These are phyloP conservation scores for Simalia tracyae DNA, from an alignment of 2,797 vertebrate species.

Conservation along the genomic window DNA sequence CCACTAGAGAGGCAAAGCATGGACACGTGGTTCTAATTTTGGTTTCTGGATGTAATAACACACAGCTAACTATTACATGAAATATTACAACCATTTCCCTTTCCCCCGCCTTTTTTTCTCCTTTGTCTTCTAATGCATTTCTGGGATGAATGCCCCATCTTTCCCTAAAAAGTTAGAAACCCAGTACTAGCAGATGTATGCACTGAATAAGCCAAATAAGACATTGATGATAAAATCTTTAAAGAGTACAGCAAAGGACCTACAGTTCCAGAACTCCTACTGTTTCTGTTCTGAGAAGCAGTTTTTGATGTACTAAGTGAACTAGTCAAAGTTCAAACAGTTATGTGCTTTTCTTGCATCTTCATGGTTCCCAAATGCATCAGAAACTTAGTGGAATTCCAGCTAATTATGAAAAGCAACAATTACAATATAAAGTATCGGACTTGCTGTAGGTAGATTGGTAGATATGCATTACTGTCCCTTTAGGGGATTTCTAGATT, in stretches of 20 bases:
- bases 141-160: neutral
- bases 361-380: neutral
- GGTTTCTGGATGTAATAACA: neutral
- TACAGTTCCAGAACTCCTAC: neutral
- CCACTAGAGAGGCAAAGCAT: neutral
- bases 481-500: neutral
- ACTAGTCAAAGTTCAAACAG: neutral
- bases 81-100: neutral
- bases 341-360: neutral
- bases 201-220: neutral
- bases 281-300: neutral
- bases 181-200: neutral
- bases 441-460: neutral
- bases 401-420: neutral
- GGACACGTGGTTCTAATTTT: neutral
- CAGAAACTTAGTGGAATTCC: neutral
- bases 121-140: neutral
- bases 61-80: neutral
- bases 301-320: neutral
- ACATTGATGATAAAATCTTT: neutral
- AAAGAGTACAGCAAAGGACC: neutral
- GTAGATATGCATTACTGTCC: neutral
- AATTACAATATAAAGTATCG: neutral
- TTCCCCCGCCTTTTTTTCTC: neutral
- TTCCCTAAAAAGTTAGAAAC: neutral